Percentiles rank a stretch among this genome's conserved stretches.
phyloP scores from a whole-genome alignment of 1,140 invertebrate species.

The Orussus abietinus region DNA sequence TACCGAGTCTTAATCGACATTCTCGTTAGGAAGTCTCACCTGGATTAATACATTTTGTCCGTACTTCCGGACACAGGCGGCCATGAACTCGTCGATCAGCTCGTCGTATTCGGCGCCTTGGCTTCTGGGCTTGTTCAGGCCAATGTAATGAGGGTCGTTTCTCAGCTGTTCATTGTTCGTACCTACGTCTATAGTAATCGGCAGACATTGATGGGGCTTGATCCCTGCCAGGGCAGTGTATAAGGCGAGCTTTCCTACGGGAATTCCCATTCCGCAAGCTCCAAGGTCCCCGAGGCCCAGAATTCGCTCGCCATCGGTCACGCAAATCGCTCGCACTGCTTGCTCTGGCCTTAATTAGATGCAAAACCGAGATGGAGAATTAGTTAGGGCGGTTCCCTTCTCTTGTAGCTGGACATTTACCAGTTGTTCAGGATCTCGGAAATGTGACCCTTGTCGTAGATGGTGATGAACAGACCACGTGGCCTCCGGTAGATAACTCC shows the following conservation, averaged over 20 bases:
- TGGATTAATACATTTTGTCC: conserved; percentile 85
- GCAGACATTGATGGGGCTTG: conserved; percentile 88
- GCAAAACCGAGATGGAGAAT: conserved; percentile 5
- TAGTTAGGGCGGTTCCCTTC: too few species aligned
- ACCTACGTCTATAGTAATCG: conserved; percentile 89
- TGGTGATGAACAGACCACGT: conserved; percentile 92
- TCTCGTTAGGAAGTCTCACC: too few species aligned
- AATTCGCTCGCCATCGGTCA: conserved; percentile 94
- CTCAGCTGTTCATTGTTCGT: conserved; percentile 86
- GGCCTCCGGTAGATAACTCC: conserved; percentile 92
- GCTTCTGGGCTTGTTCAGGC: conserved; percentile 80
- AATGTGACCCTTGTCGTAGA: conserved; percentile 92
- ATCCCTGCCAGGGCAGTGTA: conserved; percentile 93
- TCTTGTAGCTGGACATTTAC: conserved; percentile 55
- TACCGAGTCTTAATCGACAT: too few species aligned
- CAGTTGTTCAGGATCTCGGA: conserved; percentile 87
- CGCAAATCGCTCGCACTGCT: conserved; percentile 88
- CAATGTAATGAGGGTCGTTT: conserved; percentile 94
- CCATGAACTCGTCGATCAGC: conserved; percentile 98
- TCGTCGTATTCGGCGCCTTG: conserved; percentile 89
- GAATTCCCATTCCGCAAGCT: conserved; percentile 94
- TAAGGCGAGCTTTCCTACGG: conserved; percentile 87
- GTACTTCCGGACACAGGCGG: conserved; percentile 87
- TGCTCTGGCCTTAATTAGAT: conserved; percentile 75
- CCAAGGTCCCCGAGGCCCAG: conserved; percentile 91